A percentile compares a stretch with the other conserved stretches of the same genome.
These are phyloP conservation scores for Mionectes olivaceus DNA, from an alignment of 2,797 vertebrate species.

Conservation along the genomic window DNA sequence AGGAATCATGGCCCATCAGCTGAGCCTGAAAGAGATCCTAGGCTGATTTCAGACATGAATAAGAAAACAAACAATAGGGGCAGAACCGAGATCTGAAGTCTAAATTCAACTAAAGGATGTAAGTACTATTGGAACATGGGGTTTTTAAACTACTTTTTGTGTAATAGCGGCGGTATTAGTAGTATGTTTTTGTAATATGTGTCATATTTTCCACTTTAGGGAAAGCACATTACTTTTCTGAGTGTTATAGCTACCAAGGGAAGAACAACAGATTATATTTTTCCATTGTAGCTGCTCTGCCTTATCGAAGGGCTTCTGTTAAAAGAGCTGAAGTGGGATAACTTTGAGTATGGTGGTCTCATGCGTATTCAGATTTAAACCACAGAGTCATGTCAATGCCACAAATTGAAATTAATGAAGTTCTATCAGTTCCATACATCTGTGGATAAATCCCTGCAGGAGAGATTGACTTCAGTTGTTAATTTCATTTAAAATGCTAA, in stretches of 20 bases:
- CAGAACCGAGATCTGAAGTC: neutral
- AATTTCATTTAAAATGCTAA: neutral
- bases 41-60: neutral
- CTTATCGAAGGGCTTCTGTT: neutral
- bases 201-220: neutral
- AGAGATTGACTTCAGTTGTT: neutral
- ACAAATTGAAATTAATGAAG: neutral
- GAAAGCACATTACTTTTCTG: neutral
- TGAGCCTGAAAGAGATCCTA: neutral
- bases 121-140: neutral
- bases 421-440: neutral
- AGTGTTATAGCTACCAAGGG: neutral
- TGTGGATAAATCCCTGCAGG: neutral
- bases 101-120: neutral
- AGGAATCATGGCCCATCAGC: neutral
- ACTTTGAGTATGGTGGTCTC: neutral
- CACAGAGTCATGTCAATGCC: neutral
- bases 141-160: neutral
- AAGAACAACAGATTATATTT: neutral
- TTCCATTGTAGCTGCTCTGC: neutral
- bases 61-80: neutral
- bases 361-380: neutral
- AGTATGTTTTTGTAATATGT: neutral
- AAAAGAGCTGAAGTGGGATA: neutral
- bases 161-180: neutral